Base-by-base conservation (phyloP, 30 jellyfish, hydroid and myxozoan genomes). In the Aurelia sp. region DNA sequence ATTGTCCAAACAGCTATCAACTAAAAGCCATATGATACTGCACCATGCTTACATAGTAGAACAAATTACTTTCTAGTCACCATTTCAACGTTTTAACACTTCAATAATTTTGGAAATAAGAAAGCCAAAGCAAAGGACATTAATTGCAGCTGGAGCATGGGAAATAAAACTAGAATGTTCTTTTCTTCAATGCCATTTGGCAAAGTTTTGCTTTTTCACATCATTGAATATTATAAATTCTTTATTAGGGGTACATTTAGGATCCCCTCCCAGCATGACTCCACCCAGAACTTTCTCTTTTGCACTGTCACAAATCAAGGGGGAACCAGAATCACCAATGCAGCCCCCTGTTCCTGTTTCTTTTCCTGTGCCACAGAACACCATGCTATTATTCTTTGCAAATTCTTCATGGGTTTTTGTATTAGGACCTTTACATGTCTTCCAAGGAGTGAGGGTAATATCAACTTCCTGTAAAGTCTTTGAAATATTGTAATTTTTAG, bases 261-360 rank as follows among this genome's bases (percentile, higher is more conserved):
- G 93, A 35, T 72, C 41, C 22, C 93, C 93, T 19, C 93, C 93
- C 33, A 84, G 44, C 65, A 84, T 30, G 20, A 84, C 51, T 5
- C 93, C 93, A 24, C 30, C 15, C 3, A 70, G 24, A 16, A 72
- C 76, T 13, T 44, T 18, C 2, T 77, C 93, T 40, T 47, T 16
- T 24, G 44, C 33, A 6, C 69, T 73, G 85, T 59, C 62, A 81
- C 93, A 84, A 22, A 73, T 17, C 41, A 84, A 72, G 3, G 93
- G 93, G 4, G 93, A 84, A 1, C 93, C 93, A 8, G 93, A 84
- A 63, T 84, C 93, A 8, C 93, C 93, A 59, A 84, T 72, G 66
- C 93, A 84, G 67, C 93, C 93, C 21, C 88, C 82, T 18, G 31
- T 47, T 16, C 84, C 67, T 3, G 13, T 22, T 17, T 19, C 22